These are phyloP conservation scores for Scaptomyza caliginosa DNA, from an alignment of 2,888 invertebrate species.

Conservation along the genomic window DNA sequence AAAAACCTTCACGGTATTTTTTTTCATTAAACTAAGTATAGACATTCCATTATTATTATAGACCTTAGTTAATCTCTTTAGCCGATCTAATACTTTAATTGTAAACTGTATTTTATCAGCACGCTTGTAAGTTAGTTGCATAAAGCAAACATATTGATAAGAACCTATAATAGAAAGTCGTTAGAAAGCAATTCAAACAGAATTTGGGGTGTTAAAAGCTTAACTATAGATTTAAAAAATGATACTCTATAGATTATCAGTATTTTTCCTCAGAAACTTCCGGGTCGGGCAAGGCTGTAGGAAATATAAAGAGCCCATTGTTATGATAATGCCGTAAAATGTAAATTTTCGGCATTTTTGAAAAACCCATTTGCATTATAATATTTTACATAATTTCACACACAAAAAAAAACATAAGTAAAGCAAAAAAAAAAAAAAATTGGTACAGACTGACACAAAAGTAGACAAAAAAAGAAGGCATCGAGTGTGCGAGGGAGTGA, in stretches of 20 bases:
- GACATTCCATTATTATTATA: too few species aligned
- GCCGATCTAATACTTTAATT: neutral
- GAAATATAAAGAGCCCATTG: neutral
- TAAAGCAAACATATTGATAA: neutral
- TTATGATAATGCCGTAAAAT: neutral
- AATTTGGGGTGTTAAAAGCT: neutral
- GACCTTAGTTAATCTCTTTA: neutral
- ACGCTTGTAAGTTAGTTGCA: too few species aligned
- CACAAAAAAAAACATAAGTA: neutral
- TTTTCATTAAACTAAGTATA: too few species aligned
- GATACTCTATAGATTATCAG: neutral
- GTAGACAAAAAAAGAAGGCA: conserved; percentile 4
- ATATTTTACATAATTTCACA: conserved; percentile 24
- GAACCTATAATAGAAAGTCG: neutral
- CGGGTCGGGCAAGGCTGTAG: neutral
- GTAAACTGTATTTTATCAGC: neutral
- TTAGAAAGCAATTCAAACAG: neutral
- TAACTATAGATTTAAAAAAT: neutral
- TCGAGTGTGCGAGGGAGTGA: conserved; percentile 7
- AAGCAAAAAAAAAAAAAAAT: conserved; percentile 12
- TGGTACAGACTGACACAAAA: conserved; percentile 54
- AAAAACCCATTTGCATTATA: conserved; percentile 8
- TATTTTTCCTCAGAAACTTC: neutral
- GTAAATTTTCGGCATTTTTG: neutral
- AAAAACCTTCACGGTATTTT: too few species aligned